Percentiles rank a stretch among this genome's conserved stretches.
These are phyloP conservation scores for Oasisia sp. DNA, from an alignment of 2,888 invertebrate species.

Conservation along the genomic window DNA sequence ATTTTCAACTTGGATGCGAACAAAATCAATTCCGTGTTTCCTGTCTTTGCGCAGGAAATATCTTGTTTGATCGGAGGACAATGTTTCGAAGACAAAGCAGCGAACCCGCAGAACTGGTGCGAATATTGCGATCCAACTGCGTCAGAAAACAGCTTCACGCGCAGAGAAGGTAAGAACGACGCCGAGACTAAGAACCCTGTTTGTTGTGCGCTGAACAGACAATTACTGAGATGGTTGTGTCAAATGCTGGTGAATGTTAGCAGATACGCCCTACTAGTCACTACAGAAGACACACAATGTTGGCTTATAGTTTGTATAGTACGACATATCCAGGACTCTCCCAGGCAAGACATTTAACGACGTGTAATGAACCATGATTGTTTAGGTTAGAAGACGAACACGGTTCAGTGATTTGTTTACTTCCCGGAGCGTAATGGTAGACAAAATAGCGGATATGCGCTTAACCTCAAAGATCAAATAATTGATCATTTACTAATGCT, in stretches of 20 bases:
- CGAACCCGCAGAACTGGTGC: slow-evolving; percentile 18
- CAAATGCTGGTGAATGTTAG: too few relatives aligned
- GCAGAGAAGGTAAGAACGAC: slow-evolving; percentile 19
- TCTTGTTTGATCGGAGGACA: slow-evolving; percentile 13
- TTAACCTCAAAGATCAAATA: not conserved
- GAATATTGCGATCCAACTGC: not conserved
- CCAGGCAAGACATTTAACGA: not conserved
- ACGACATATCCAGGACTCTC: not conserved
- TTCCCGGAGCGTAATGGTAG: too few relatives aligned
- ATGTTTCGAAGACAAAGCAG: not conserved
- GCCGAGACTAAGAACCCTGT: not conserved
- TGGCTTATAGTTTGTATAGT: too few relatives aligned
- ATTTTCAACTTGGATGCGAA: not conserved
- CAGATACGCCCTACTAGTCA: not conserved
- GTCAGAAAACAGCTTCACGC: not conserved
- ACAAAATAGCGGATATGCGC: not conserved
- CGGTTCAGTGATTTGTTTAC: too few relatives aligned
- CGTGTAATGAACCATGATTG: not conserved
- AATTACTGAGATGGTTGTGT: too few relatives aligned
- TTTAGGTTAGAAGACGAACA: too few relatives aligned
- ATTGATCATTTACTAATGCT: not conserved
- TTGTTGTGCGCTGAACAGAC: too few relatives aligned
- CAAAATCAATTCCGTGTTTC: not conserved
- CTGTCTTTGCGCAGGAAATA: not conserved
- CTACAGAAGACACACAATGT: too few relatives aligned